A percentile compares a stretch with the other conserved stretches of the same genome.
Evolutionary conservation across 2,113 vertebrate genomes (phyloP).

Genomic region (Colinus virginianus): DNA sequence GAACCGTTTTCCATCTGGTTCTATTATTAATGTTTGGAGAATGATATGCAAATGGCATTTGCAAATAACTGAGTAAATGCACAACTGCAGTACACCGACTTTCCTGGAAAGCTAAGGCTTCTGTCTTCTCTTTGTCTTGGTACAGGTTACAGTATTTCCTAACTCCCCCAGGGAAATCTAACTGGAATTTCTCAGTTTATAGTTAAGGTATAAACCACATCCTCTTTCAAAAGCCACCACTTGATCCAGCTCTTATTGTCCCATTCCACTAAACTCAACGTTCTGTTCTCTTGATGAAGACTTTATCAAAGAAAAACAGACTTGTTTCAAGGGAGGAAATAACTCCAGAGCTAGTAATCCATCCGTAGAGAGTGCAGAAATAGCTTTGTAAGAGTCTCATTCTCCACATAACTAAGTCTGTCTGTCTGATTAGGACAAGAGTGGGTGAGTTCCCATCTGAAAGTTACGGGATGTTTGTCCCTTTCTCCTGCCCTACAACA

Average conservation of each 20-base stretch:
- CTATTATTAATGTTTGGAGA: background rate
- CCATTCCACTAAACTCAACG: background rate
- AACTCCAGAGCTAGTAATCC: background rate
- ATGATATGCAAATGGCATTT: background rate
- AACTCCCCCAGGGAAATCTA: background rate
- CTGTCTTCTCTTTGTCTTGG: background rate
- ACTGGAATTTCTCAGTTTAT: background rate
- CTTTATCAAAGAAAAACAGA: background rate
- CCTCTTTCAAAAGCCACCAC: background rate
- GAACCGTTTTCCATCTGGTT: background rate
- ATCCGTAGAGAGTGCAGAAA: background rate
- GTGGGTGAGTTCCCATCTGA: background rate
- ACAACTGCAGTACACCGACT: background rate
- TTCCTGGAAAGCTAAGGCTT: background rate
- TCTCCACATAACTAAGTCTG: background rate
- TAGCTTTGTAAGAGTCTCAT: background rate
- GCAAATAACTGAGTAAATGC: background rate
- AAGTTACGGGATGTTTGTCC: background rate
- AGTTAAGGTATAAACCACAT: conserved; percentile 7
- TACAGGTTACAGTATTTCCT: background rate
- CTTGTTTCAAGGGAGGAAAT: conserved; percentile 1
- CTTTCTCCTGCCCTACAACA: background rate
- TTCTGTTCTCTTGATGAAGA: background rate
- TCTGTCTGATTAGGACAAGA: background rate
- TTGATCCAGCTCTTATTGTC: background rate